phyloP scores from a whole-genome alignment of 2,113 vertebrate species.

The Aphelocoma coerulescens region DNA sequence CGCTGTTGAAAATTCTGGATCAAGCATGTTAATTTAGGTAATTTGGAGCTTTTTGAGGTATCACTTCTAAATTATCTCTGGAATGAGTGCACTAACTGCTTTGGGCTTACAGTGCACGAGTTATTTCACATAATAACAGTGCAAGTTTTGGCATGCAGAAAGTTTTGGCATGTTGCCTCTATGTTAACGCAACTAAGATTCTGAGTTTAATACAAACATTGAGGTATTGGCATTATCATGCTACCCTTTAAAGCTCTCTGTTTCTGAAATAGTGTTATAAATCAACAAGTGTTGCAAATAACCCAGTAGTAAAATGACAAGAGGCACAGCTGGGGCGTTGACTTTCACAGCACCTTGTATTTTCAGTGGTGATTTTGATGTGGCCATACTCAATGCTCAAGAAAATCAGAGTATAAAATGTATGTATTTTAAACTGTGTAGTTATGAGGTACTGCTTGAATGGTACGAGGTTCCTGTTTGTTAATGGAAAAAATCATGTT shows the following conservation, averaged over 20 bases:
- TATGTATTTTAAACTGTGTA: not conserved
- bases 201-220: not conserved
- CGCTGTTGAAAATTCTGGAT: not conserved
- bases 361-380: not conserved
- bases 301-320: not conserved
- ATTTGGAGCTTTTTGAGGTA: not conserved
- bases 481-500: not conserved
- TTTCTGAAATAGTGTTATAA: not conserved
- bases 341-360: not conserved
- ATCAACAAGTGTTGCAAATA: not conserved
- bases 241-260: not conserved
- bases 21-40: not conserved
- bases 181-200: not conserved
- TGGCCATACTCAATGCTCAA: not conserved
- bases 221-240: not conserved
- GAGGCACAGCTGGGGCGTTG: not conserved
- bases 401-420: not conserved
- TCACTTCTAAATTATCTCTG: not conserved
- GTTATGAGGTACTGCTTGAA: not conserved
- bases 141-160: not conserved
- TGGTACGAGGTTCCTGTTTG: not conserved
- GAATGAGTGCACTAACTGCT: not conserved
- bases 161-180: not conserved
- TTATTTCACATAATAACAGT: not conserved
- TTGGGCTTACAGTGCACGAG: not conserved